Evolutionary conservation across 2,888 invertebrate species (phyloP), one percentile per base, ranked within the genome.

Genomic region (Flabesymbios commensalis): DNA sequence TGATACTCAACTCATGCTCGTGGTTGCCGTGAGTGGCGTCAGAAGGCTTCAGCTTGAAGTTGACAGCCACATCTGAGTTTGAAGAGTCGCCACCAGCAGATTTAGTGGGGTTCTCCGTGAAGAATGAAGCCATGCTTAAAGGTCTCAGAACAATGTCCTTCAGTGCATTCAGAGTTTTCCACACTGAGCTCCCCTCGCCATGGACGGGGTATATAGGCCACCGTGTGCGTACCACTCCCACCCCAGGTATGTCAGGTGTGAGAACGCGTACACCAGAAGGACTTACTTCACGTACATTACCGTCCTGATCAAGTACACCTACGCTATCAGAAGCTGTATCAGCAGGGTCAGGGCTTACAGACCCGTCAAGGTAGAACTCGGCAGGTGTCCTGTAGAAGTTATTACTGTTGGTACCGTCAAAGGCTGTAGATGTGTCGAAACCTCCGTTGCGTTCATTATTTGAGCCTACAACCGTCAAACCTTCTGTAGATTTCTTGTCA

Each of bases 391-490:
- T 45, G 24, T n/a, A 45, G 24, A 45, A 45, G 17, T 45, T 10
- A n/a, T n/a, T 24, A 10, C 24, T 10, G 24, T 45, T 22, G 45
- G 17, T 45, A 24, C 45, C 45, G 24, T 45, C 22, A 7, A 45
- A 22, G 17, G 24, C 45, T 39, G 63, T 70, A 3, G 42, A 61
- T 19, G 10, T 7, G n/a, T n/a, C n/a, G n/a, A n/a, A n/a, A n/a
- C n/a, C n/a, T n/a, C n/a, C n/a, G n/a, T n/a, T n/a, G n/a, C n/a
- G n/a, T n/a, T n/a, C n/a, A n/a, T n/a, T n/a, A n/a, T n/a, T n/a
- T n/a, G n/a, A n/a, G n/a, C n/a, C n/a, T n/a, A n/a, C n/a, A n/a
- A n/a, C n/a, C n/a, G n/a, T n/a, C n/a, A n/a, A n/a, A n/a, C n/a
- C n/a, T 7, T 36, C 24, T 3, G 39, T 39, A 49, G 22, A 49